phyloP scores from a whole-genome alignment of 2,113 vertebrate species.

The Daphoenositta chrysoptera region DNA sequence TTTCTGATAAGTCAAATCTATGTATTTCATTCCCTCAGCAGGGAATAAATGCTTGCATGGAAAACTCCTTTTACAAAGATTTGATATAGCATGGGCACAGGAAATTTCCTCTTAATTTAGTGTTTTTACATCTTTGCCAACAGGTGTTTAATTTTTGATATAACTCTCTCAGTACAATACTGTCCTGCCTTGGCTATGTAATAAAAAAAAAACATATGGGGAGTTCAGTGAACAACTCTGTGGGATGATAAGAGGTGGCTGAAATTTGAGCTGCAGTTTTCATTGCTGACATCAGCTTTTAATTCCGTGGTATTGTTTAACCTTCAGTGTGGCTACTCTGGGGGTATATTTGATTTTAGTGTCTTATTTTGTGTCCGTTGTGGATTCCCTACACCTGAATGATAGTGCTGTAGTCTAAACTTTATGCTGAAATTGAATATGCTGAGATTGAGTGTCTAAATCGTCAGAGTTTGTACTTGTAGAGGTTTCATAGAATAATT shows the following conservation, averaged over 20 bases:
- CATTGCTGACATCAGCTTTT: not conserved
- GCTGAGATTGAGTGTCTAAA: not conserved
- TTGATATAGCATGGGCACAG: not conserved
- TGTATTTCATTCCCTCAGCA: not conserved
- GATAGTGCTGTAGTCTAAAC: not conserved
- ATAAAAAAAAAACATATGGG: not conserved
- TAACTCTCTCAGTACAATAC: not conserved
- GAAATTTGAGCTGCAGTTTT: not conserved
- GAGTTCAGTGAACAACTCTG: not conserved
- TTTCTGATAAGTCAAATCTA: not conserved
- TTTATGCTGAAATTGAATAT: not conserved
- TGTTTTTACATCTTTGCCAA: not conserved
- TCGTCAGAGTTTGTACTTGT: not conserved
- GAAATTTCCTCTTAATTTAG: slow-evolving; percentile 15
- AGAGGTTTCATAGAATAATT: not conserved
- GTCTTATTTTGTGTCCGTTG: not conserved
- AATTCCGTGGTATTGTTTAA: not conserved
- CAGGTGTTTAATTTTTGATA: not conserved
- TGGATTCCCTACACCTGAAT: not conserved
- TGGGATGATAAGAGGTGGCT: not conserved
- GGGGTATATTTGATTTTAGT: not conserved
- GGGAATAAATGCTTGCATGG: not conserved
- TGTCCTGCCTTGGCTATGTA: not conserved
- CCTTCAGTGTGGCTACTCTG: not conserved
- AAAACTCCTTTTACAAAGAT: not conserved